These are phyloP conservation scores for Thyatira batis DNA, from an alignment of 2,888 invertebrate genomes.

Conservation along the genomic window DNA sequence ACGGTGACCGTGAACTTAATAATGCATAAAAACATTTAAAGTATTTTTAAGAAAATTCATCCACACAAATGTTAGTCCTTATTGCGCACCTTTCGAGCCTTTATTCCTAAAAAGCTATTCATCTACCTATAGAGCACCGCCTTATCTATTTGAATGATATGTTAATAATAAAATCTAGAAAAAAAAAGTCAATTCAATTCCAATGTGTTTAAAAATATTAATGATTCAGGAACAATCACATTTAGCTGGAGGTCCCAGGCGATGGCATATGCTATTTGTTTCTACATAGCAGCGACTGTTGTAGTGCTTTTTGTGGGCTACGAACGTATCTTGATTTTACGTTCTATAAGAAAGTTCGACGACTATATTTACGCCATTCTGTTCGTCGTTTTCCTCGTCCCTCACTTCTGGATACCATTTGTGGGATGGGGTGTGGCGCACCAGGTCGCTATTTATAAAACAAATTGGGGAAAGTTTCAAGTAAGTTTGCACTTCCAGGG, in stretches of 20 bases:
- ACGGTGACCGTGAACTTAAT: too few species aligned
- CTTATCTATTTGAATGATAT: too few species aligned
- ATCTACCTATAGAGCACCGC: too few species aligned
- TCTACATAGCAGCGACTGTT: conserved; percentile 82
- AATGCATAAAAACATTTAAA: too few species aligned
- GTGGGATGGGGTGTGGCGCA: conserved; percentile 87
- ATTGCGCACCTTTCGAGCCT: too few species aligned
- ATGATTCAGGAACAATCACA: conserved; percentile 76
- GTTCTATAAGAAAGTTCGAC: conserved; percentile 84
- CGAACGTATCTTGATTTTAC: conserved; percentile 83
- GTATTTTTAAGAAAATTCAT: too few species aligned
- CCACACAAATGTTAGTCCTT: too few species aligned
- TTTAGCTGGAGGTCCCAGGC: conserved; percentile 85
- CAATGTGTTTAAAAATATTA: neutral
- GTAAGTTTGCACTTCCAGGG: conserved; percentile 51
- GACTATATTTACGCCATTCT: conserved; percentile 87
- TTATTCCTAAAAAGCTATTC: too few species aligned
- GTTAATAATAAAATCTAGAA: too few species aligned
- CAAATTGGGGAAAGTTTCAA: conserved; percentile 86
- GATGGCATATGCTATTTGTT: conserved; percentile 85
- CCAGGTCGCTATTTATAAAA: conserved; percentile 86
- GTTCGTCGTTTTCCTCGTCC: conserved; percentile 85
- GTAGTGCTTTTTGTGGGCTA: conserved; percentile 84
- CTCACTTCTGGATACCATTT: conserved; percentile 87
- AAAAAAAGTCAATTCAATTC: neutral